Conservation (phyloP, 2,888 invertebrate species). For the Therioaphis trifolii region DNA sequence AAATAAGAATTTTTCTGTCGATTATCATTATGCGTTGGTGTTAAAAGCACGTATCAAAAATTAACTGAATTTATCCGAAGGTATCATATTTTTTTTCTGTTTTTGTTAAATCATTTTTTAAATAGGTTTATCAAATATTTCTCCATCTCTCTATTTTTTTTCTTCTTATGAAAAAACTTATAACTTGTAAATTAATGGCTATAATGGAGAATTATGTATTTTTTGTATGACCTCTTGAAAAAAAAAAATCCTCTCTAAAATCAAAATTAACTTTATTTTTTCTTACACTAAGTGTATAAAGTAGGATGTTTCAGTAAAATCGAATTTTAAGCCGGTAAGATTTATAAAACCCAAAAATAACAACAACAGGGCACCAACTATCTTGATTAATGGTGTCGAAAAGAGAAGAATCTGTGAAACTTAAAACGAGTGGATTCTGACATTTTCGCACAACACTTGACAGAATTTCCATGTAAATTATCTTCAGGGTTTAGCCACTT, state of each 20-base stretch:
- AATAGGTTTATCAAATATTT: too few species aligned
- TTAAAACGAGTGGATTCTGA: constrained; percentile 46
- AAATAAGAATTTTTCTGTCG: too few species aligned
- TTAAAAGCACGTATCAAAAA: too few species aligned
- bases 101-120: too few species aligned
- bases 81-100: too few species aligned
- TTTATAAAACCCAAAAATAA: constrained; percentile 38
- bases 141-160: too few species aligned
- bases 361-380: constrained; percentile 21
- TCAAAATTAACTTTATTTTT: constrained; percentile 26
- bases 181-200: too few species aligned
- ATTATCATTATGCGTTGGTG: too few species aligned
- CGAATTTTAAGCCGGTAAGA: constrained; percentile 41
- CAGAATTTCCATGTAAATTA: constrained; percentile 52
- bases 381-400: constrained; percentile 49
- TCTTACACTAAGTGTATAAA: background rate
- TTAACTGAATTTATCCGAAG: too few species aligned
- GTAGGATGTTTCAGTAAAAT: background rate
- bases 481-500: constrained; percentile 10
- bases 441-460: constrained; percentile 44
- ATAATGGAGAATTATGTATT: too few species aligned
- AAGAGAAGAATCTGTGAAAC: constrained; percentile 45
- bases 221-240: too few species aligned
- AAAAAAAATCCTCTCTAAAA: background rate
- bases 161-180: too few species aligned